A percentile compares a stretch with the other conserved stretches of the same genome.
Evolutionary conservation across 2,113 vertebrate genomes (phyloP).

Genomic region (Neofelis nebulosa): DNA sequence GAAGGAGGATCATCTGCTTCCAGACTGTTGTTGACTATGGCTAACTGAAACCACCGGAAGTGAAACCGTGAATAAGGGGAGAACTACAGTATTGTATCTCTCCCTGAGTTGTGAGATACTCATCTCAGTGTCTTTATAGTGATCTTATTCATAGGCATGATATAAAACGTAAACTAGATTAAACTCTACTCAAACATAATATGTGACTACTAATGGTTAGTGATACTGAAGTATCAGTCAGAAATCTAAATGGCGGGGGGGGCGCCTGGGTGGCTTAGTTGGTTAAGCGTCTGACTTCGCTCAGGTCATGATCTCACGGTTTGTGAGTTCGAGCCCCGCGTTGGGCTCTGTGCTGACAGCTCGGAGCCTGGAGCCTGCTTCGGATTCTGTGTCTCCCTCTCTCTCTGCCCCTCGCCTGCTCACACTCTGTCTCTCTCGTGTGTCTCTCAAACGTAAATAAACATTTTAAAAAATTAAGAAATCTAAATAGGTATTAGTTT

Average conservation of each 20-base stretch:
- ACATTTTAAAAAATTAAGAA: not conserved
- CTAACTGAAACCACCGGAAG: not conserved
- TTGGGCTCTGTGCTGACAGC: no score
- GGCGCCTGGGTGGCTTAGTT: no score
- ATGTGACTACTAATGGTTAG: not conserved
- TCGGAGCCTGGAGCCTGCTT: no score
- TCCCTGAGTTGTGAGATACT: not conserved
- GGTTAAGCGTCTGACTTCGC: no score
- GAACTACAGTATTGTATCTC: not conserved
- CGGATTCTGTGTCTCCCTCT: no score
- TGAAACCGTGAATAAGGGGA: not conserved
- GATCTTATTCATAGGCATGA: not conserved
- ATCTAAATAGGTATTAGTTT: not conserved
- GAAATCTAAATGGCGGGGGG: not conserved
- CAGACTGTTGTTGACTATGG: not conserved
- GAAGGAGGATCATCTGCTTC: not conserved
- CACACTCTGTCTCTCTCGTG: no score
- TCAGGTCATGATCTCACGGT: no score
- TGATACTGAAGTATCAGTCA: not conserved
- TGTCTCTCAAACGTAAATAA: no score
- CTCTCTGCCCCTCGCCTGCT: no score
- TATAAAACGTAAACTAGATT: not conserved
- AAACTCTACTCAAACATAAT: not conserved
- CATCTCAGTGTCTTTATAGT: not conserved
- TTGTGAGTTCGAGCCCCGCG: no score